Base-by-base conservation (phyloP, 2,888 invertebrate species). In the Cerastoderma edule region DNA sequence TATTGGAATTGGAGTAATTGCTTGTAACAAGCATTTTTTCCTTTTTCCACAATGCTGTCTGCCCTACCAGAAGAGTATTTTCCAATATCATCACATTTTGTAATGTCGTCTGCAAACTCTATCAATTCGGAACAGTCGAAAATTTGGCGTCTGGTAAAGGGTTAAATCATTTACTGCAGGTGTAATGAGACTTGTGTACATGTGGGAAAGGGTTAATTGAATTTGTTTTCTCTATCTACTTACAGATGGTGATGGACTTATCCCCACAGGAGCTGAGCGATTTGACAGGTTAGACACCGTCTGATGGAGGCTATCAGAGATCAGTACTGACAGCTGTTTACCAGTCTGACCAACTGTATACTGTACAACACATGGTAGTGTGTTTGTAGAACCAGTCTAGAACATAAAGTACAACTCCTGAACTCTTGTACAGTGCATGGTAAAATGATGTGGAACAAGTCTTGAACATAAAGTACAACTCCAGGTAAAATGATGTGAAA, bases 301-400 rank as follows among this genome's bases (percentile, higher is more conserved):
- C 22, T 24, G 50, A 13, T 50, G n/a, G 50, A 1, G 22, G 50
- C 24, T 3, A 60, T 39, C 24, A 60, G 22, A 5, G 27, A 60
- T 60, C 24, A 8, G 39, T 39, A 39, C 39, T 39, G 60, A 60
- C 60, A 60, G 60, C 39, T 60, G 60, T 60, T 39, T 39, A 60
- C 27, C 60, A 60, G 60, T 60, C 60, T 33, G n/a, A 19, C 57
- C 57, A 22, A 32, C 13, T 0, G 1, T 30, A 56, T 28, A 30
- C 30, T 1, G 24, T 10, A 22, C n/a, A 56, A 56, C 4, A 30
- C n/a, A 56, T n/a, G n/a, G n/a, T n/a, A n/a, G n/a, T n/a, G n/a
- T n/a, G n/a, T n/a, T n/a, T n/a, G 1, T 56, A 24, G 56, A 13
- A 28, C 30, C 30, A 56, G 56, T 56, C 56, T 56, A 30, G n/a